Evolutionary conservation across 1,140 invertebrate genomes (phyloP).

Genomic region (Drosophila nasuta): DNA sequence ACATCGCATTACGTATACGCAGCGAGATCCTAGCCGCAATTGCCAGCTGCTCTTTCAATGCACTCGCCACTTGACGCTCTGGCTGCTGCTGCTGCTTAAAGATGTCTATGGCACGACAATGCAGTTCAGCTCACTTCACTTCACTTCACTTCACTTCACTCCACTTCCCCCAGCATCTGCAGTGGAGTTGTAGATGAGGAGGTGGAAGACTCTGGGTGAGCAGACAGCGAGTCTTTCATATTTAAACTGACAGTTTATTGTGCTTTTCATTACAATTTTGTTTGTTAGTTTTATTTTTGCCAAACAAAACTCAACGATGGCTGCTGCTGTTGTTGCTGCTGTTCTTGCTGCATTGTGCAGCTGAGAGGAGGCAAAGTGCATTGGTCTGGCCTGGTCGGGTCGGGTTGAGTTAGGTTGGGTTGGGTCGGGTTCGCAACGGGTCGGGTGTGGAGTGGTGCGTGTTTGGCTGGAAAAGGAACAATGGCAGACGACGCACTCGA

Average conservation of each 20-base stretch:
- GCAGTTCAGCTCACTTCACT: conserved; percentile 29
- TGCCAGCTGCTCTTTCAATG: conserved; percentile 51
- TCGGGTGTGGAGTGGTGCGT: background rate
- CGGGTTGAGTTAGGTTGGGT: no score
- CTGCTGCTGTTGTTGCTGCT: background rate
- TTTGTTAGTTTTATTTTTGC: conserved; percentile 66
- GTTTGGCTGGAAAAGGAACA: conserved; percentile 25
- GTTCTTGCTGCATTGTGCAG: background rate
- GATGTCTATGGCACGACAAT: conserved; percentile 47
- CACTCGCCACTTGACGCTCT: conserved; percentile 59
- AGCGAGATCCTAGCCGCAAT: conserved; percentile 21
- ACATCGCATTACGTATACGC: conserved; percentile 48
- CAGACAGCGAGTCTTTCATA: conserved; percentile 64
- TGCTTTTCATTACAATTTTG: conserved; percentile 80
- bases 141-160: background rate
- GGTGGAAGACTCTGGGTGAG: background rate
- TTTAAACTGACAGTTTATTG: conserved; percentile 83
- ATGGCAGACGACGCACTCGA: conserved; percentile 48
- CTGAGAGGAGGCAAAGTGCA: background rate
- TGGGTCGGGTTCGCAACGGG: no score
- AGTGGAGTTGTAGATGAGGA: conserved; percentile 14
- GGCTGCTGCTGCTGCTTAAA: conserved; percentile 57
- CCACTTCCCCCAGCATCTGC: conserved; percentile 29
- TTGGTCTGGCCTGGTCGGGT: background rate
- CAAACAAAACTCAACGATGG: conserved; percentile 55